Conservation (phyloP, 2,113 vertebrate genomes). For the Triplophysa dalaica region DNA sequence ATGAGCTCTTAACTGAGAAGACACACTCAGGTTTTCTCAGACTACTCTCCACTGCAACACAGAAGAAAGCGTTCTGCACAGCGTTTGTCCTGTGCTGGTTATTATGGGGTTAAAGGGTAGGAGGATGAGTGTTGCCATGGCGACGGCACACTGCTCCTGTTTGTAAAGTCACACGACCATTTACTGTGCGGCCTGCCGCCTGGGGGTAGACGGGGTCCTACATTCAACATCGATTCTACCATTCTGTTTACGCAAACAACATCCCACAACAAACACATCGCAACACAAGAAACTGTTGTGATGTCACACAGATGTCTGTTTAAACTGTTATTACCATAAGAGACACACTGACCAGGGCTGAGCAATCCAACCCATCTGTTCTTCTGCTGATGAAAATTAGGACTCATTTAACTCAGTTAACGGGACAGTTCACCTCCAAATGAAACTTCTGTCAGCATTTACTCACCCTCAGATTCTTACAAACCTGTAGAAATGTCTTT, state of each 20-base stretch:
- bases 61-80: not conserved
- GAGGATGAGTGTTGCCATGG: slow-evolving; percentile 61
- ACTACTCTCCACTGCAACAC: too few relatives aligned
- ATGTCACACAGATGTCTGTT: not conserved
- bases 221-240: not conserved
- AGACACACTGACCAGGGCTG: too few relatives aligned
- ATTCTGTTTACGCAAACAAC: not conserved
- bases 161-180: slow-evolving; percentile 45
- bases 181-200: slow-evolving; percentile 13
- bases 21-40: too few relatives aligned
- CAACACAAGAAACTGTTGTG: not conserved
- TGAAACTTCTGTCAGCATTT: too few relatives aligned
- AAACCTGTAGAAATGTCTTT: too few relatives aligned
- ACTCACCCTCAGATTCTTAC: too few relatives aligned
- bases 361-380: too few relatives aligned
- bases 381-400: too few relatives aligned
- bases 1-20: too few relatives aligned
- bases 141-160: slow-evolving; percentile 68
- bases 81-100: not conserved
- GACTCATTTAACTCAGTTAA: too few relatives aligned
- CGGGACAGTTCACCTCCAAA: too few relatives aligned
- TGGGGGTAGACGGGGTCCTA: not conserved
- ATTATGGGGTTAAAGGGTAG: slow-evolving; percentile 56
- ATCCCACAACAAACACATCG: not conserved
- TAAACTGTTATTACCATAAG: too few relatives aligned